Evolutionary conservation across 2,113 vertebrate genomes (phyloP).

Genomic region (Mirza zaza): DNA sequence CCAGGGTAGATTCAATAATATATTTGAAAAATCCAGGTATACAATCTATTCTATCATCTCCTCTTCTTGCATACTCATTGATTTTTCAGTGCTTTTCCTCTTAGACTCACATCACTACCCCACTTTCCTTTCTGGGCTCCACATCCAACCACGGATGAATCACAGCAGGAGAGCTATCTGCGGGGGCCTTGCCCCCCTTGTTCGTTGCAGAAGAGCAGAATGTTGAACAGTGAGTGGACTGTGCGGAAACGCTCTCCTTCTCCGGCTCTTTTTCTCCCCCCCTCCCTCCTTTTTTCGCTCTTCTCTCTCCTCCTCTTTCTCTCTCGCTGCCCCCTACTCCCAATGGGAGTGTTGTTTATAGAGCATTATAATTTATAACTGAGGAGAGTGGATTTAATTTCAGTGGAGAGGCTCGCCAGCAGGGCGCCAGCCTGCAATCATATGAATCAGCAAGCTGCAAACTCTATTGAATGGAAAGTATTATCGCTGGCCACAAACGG

Average conservation of each 20-base stretch:
- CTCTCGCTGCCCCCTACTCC: conserved; percentile 82
- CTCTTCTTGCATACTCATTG: conserved; percentile 80
- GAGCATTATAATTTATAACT: conserved; percentile 99
- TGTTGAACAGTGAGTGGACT: conserved; percentile 88
- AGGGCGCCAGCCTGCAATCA: conserved; percentile 99
- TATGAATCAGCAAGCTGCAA: conserved; percentile 95
- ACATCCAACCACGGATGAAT: conserved; percentile 89
- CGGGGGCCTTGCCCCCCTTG: conserved; percentile 84
- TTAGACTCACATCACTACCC: conserved; percentile 83
- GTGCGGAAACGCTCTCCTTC: conserved; percentile 77
- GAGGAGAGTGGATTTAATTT: conserved; percentile 99
- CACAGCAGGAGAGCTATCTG: conserved; percentile 84
- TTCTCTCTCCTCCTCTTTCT: conserved; percentile 32
- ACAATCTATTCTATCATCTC: conserved; percentile 78
- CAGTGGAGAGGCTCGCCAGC: conserved; percentile 97
- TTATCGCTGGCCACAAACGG: conserved; percentile 98
- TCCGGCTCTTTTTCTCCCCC: conserved; percentile 70
- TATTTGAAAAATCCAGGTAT: conserved; percentile 80
- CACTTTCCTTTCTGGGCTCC: conserved; percentile 83
- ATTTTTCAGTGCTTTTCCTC: conserved; percentile 85
- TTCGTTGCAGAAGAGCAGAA: conserved; percentile 87
- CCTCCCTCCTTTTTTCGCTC: conserved; percentile 57
- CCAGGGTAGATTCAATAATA: conserved; percentile 75
- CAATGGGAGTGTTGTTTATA: conserved; percentile 99
- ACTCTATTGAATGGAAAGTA: conserved; percentile 98